Conservation (phyloP, 2,888 invertebrate genomes). For the Leucophora obtusa region DNA sequence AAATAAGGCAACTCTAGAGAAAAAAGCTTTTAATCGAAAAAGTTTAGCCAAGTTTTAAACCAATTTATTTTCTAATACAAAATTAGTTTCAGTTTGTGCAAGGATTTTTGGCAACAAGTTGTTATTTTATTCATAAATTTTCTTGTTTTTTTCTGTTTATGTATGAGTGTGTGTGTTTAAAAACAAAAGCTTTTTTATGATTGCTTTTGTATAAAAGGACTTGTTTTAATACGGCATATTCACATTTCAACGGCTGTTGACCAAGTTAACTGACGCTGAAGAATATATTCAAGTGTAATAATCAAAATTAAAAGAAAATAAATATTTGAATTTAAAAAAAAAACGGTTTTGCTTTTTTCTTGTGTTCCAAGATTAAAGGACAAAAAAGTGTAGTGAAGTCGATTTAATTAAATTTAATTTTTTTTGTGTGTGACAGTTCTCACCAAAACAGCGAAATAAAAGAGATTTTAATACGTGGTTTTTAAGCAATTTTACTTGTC, state of each 20-base stretch:
- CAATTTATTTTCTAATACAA: not conserved
- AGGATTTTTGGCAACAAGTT: constrained; percentile 53
- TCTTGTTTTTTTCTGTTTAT: not conserved
- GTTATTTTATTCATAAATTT: constrained; percentile 53
- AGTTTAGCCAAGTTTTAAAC: constrained; percentile 49
- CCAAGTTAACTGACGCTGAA: constrained; percentile 67
- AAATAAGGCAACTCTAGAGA: not conserved
- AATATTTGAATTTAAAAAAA: constrained; percentile 27
- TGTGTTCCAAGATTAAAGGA: not conserved
- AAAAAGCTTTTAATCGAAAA: constrained; percentile 40
- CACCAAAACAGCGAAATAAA: not conserved
- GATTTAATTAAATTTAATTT: constrained; percentile 40
- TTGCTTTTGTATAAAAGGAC: constrained; percentile 75
- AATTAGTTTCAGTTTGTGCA: constrained; percentile 1
- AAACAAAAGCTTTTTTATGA: constrained; percentile 49
- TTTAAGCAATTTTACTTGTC: constrained; percentile 61
- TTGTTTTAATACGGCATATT: constrained; percentile 72
- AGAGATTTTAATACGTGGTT: constrained; percentile 30
- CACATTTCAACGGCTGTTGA: constrained; percentile 75
- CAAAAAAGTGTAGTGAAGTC: not conserved
- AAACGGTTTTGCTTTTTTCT: constrained; percentile 26
- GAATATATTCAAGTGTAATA: constrained; percentile 3
- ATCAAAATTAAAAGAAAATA: constrained; percentile 15
- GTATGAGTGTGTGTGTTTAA: not conserved
- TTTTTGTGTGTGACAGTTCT: constrained; percentile 15